Conservation (phyloP, 2,797 vertebrate species). For the Mus caroli region DNA sequence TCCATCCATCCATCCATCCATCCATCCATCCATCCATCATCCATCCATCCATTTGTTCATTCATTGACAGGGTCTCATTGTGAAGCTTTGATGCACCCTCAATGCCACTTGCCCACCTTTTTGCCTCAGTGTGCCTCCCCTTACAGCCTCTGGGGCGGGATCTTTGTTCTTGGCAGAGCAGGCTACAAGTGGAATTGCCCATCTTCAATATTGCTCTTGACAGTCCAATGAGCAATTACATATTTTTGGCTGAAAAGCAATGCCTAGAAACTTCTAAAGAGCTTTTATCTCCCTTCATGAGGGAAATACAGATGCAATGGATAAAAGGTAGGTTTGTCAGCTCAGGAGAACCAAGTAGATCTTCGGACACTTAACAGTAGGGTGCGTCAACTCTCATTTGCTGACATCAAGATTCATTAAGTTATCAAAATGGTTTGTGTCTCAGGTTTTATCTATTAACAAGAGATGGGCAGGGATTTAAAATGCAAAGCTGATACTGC, state of each 20-base stretch:
- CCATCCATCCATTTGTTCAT: too few species aligned
- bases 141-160: background rate
- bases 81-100: background rate
- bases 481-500: background rate
- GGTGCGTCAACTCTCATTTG: background rate
- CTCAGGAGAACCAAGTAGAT: background rate
- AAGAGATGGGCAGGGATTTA: background rate
- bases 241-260: conserved; percentile 64
- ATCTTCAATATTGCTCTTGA: conserved; percentile 44
- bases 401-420: background rate
- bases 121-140: background rate
- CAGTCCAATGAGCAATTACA: conserved; percentile 67
- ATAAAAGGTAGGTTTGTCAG: conserved; percentile 1
- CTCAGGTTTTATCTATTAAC: background rate
- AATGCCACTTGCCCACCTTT: background rate
- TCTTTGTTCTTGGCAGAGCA: conserved; percentile 1
- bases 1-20: too few species aligned
- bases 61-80: background rate
- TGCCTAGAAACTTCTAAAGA: conserved; percentile 18
- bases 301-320: background rate
- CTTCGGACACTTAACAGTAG: background rate
- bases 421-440: background rate
- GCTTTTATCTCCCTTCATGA: conserved; percentile 58
- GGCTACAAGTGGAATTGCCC: conserved; percentile 24
- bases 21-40: too few species aligned